A percentile compares a stretch with the other conserved stretches of the same genome.
phyloP scores from a whole-genome alignment of 2,113 vertebrate species.

The Marmota flaviventris region DNA sequence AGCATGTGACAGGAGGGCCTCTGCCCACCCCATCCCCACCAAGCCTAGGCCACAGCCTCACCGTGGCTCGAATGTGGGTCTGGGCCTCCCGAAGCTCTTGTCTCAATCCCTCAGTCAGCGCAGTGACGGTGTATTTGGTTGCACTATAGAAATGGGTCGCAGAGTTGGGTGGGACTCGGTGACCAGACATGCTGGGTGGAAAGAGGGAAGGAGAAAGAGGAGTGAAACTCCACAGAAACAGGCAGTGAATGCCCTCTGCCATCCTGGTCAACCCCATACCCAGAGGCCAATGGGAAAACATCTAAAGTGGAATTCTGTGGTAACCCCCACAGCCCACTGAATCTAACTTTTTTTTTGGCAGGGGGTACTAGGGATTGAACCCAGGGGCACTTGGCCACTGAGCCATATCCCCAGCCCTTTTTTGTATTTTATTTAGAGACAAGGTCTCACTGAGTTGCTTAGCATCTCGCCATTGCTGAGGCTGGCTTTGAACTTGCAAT shows the following conservation, averaged over 20 bases:
- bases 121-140: constrained; percentile 96
- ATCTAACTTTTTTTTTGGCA: background rate
- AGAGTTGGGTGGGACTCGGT: constrained; percentile 90
- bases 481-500: too few relatives aligned
- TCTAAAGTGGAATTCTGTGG: background rate
- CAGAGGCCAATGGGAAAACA: background rate
- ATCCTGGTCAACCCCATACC: background rate
- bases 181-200: constrained; percentile 93
- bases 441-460: too few relatives aligned
- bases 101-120: constrained; percentile 95
- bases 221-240: background rate
- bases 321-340: background rate
- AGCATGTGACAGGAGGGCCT: background rate
- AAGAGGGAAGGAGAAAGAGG: constrained; percentile 50
- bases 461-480: too few relatives aligned
- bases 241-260: background rate
- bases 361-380: too few relatives aligned
- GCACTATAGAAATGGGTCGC: constrained; percentile 95
- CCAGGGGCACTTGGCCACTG: too few relatives aligned
- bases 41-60: constrained; percentile 84
- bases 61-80: constrained; percentile 96
- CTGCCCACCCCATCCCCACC: constrained; percentile 23
- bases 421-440: too few relatives aligned
- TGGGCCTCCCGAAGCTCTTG: constrained; percentile 95
- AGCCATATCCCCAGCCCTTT: too few relatives aligned